Base-by-base conservation (phyloP, 2,888 invertebrate genomes). In the Yponomeuta malinellus region DNA sequence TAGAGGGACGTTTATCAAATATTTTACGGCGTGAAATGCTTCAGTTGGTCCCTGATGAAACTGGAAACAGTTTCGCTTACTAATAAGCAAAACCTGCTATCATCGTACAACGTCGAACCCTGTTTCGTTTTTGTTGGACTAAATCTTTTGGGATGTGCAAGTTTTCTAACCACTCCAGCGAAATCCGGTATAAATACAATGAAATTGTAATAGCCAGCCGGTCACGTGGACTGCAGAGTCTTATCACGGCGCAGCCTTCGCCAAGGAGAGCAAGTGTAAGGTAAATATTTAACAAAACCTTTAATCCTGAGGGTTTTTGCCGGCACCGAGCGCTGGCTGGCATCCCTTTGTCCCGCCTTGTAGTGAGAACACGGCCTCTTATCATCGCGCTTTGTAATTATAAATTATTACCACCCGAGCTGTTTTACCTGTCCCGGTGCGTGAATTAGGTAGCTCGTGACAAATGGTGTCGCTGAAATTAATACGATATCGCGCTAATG, bases 261-360 rank as follows among this genome's bases (percentile, higher is more conserved):
- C 68, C 69, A 70, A 71, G 59, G 75, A 33, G 72, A 78, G 78
- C 79, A 82, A 86, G 83, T 85, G 83, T 83, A 83, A 80, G 81
- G 83, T 84, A 86, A 87, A 88, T 88, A 87, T 89, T 89, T 87
- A 83, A 81, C 81, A 79, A 81, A 81, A 83, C 82, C 79, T 76
- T 81, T 88, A 88, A 88, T 87, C 86, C 87, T 79, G 76, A 74
- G 76, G 81, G 84, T 86, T 59, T 59, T 70, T 74, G 71, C 68
- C 68, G 73, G 64, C 64, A 31, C 29, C 67, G 23, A 59, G 76
- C 72, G 75, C 68, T 72, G 23, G 74, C 43, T 73, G 78, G 77
- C 78, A 78, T 81, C 81, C 83, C 80, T 86, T 87, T 85, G 84
- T 85, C 80, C 82, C 76, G 75, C 78, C 78, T 71, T 80, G 63